Conservation (phyloP, 2,113 vertebrate species). For the Apistogramma diplotaenia region DNA sequence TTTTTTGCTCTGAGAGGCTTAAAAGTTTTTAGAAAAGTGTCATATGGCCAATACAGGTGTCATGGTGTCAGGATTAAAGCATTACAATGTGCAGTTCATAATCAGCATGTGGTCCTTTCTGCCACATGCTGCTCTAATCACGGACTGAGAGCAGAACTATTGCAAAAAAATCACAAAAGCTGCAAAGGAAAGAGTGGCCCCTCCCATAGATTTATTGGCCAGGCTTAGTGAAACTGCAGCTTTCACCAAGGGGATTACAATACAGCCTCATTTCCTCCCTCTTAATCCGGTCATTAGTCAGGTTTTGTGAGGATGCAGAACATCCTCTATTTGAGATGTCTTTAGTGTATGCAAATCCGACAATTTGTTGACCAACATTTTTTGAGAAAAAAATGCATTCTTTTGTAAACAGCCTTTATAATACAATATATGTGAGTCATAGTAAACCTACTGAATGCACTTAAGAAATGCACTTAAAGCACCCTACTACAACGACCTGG, state of each 20-base stretch:
- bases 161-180: conserved; percentile 25
- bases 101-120: neutral
- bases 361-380: conserved; percentile 22
- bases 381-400: neutral
- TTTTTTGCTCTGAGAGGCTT: neutral
- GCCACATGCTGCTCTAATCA: conserved; percentile 5
- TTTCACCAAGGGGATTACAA: conserved; percentile 54
- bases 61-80: conserved; percentile 18
- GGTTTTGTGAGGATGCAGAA: conserved; percentile 42
- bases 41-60: neutral
- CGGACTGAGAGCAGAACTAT: neutral
- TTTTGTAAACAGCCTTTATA: conserved; percentile 4
- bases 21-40: neutral
- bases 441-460: neutral
- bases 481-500: neutral
- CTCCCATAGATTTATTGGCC: conserved; percentile 52
- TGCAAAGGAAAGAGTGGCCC: conserved; percentile 18
- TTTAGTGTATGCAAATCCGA: conserved; percentile 35
- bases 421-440: neutral
- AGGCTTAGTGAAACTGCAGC: conserved; percentile 20
- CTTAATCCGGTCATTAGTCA: conserved; percentile 66
- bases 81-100: neutral
- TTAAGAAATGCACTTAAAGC: neutral
- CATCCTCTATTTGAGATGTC: neutral
- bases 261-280: conserved; percentile 43